Evolutionary conservation across 2,113 vertebrate genomes (phyloP).

Genomic region (Danionella cerebrum): DNA sequence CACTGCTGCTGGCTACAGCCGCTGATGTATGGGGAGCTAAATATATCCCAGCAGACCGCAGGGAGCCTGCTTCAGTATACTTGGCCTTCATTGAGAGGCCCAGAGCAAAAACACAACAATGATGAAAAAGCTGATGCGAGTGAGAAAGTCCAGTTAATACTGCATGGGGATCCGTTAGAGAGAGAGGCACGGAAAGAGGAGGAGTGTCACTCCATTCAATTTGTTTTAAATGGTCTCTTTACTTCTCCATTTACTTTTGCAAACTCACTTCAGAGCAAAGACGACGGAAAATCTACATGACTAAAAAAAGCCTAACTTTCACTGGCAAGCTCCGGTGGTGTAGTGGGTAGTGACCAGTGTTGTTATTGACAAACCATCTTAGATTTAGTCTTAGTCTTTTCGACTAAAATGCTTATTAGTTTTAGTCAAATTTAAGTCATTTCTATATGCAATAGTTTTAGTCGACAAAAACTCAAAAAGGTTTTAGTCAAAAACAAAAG

Average conservation of each 20-base stretch:
- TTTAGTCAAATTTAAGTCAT: too few species aligned
- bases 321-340: too few species aligned
- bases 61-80: neutral
- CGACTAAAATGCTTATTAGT: too few species aligned
- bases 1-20: neutral
- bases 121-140: slow-evolving; percentile 41
- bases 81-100: neutral
- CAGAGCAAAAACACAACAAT: neutral
- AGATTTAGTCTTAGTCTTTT: too few species aligned
- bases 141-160: slow-evolving; percentile 29
- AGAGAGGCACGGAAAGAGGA: neutral
- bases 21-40: slow-evolving; percentile 13
- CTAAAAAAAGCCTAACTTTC: too few species aligned
- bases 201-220: neutral
- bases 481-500: too few species aligned
- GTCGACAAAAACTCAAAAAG: too few species aligned
- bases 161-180: slow-evolving; percentile 20
- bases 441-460: too few species aligned
- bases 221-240: slow-evolving; percentile 1
- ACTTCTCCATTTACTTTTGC: neutral
- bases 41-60: slow-evolving; percentile 10
- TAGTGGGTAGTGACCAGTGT: too few species aligned
- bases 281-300: too few species aligned
- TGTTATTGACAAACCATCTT: too few species aligned
- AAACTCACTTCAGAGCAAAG: neutral